phyloP scores from a whole-genome alignment of 2,888 invertebrate species.

The Tolmerus cingulatus region DNA sequence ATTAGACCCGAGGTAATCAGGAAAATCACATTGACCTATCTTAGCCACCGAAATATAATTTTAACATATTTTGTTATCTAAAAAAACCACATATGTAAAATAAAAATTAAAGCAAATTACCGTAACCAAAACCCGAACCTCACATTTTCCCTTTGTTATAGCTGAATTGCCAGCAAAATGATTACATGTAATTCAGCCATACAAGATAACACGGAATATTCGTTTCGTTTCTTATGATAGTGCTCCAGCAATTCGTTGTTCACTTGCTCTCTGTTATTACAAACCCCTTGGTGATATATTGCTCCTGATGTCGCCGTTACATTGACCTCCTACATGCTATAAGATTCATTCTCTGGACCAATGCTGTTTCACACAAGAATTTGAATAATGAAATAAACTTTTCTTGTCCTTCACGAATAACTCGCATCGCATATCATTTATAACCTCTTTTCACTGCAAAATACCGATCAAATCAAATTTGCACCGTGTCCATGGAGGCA shows the following conservation, averaged over 20 bases:
- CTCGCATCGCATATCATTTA: background rate
- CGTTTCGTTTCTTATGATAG: no score
- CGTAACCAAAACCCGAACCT: no score
- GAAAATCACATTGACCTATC: no score
- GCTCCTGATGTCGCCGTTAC: background rate
- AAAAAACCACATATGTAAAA: no score
- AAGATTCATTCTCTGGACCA: background rate
- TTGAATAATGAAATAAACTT: background rate
- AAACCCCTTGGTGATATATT: background rate
- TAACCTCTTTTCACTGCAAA: background rate
- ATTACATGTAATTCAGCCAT: background rate
- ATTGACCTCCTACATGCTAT: background rate
- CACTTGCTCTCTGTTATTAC: background rate
- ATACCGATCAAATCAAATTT: background rate
- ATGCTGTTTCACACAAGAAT: background rate
- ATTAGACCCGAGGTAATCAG: no score
- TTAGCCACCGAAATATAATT: no score
- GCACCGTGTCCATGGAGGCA: background rate
- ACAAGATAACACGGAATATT: background rate
- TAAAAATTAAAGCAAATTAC: no score
- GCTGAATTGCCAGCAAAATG: background rate
- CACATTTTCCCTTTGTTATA: no score
- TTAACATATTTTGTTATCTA: no score
- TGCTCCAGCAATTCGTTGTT: background rate
- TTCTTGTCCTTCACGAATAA: background rate